A percentile compares a stretch with the other conserved stretches of the same genome.
Conservation (phyloP, 2,888 invertebrate genomes). For the Cantharis lateralis region DNA sequence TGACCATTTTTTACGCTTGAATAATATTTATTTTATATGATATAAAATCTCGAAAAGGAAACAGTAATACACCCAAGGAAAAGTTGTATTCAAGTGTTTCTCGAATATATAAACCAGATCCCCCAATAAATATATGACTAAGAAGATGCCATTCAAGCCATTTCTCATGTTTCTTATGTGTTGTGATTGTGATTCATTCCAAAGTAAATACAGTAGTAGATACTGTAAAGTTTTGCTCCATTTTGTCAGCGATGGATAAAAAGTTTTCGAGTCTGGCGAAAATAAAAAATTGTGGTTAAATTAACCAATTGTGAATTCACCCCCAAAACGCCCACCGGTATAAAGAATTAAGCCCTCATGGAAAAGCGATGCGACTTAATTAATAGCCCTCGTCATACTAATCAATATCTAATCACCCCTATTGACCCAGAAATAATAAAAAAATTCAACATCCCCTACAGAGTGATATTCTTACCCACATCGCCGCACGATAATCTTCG, state of each 20-base stretch:
- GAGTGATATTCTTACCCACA: slow-evolving; percentile 29
- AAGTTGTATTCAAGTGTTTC: slow-evolving; percentile 2
- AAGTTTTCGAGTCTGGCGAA: slow-evolving; percentile 12
- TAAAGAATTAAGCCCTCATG: slow-evolving; percentile 33
- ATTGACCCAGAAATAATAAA: slow-evolving; percentile 36
- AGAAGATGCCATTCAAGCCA: slow-evolving; percentile 5
- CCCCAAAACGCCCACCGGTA: slow-evolving; percentile 27
- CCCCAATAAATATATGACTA: slow-evolving; percentile 9
- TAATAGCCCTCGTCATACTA: slow-evolving; percentile 39
- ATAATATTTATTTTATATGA: slow-evolving; percentile 14
- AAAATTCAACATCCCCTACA: slow-evolving; percentile 32
- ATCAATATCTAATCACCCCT: slow-evolving; percentile 43
- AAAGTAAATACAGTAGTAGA: neutral
- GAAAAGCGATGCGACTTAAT: slow-evolving; percentile 39
- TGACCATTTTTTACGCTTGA: slow-evolving; percentile 1
- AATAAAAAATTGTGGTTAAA: slow-evolving; percentile 31
- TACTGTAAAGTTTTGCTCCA: neutral
- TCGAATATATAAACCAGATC: slow-evolving; percentile 14
- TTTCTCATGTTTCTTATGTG: slow-evolving; percentile 6
- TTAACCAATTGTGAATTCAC: slow-evolving; percentile 35
- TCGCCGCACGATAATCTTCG: neutral
- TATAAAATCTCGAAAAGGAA: slow-evolving; percentile 7
- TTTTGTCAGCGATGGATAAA: neutral
- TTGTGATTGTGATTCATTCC: neutral
- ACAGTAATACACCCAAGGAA: slow-evolving; percentile 3